Base-by-base conservation (phyloP, 1,140 invertebrate species). In the Triops longicaudatus region DNA sequence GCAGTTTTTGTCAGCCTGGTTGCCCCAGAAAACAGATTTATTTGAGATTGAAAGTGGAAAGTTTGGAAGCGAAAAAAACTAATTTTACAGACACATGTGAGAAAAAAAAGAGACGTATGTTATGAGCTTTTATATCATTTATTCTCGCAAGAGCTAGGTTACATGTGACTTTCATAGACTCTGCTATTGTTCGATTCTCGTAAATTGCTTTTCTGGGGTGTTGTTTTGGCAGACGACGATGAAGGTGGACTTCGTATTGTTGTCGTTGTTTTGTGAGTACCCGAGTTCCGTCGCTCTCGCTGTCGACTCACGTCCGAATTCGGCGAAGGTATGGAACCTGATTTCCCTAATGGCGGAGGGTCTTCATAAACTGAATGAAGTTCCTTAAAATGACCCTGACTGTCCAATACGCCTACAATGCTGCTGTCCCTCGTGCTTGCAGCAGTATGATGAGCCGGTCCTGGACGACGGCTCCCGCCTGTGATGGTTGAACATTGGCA, bases 141-240 rank as follows among this genome's bases (percentile, higher is more conserved):
- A 37, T 37, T 37, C 31, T 63, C 22, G 9, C n/a, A 63, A 22
- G 50, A 22, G n/a, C 22, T 63, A 63, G 22, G 4, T 63, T 63
- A 63, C 50, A 63, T 63, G 50, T 63, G 50, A 63, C 50, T 63
- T 63, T 63, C 50, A n/a, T 63, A 63, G 50, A 63, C 50, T 63
- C 50, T 22, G 50, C 50, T 63, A 9, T 63, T 63, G 50, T 63
- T 63, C n/a, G 50, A 63, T 63, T 63, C 50, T 22, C 50, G 50
- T 22, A 63, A 63, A 22, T 22, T 63, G 50, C 14, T 63, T 63
- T 22, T 63, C 17, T 0, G 50, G 50, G 50, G n/a, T 14, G 50
- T 63, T 63, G 50, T 63, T 22, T 9, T 63, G 22, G 50, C 50
- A 63, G 50, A n/a, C 0, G 50, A 22, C 14, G 50, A 63, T 22